Conservation (phyloP, 1,140 invertebrate genomes). For the Apis laboriosa region DNA sequence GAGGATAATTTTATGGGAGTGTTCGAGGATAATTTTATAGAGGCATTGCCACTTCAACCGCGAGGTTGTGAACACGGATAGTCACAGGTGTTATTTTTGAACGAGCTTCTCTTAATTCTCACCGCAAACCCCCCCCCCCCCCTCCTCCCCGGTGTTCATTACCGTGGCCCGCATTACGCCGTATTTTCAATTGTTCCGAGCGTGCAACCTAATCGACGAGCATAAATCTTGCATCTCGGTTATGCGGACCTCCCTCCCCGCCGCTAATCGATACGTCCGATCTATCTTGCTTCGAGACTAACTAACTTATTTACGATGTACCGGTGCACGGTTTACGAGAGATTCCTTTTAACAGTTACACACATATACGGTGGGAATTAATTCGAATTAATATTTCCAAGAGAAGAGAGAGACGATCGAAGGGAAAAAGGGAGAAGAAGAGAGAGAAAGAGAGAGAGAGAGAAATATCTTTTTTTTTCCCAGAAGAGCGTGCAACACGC, state of each 20-base stretch:
- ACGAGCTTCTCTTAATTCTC: not conserved
- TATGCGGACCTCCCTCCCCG: not conserved
- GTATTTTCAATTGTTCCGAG: constrained; percentile 8
- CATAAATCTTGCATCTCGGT: constrained; percentile 29
- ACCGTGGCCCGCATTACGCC: not conserved
- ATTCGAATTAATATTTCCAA: no score
- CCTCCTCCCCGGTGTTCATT: not conserved
- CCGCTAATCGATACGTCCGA: constrained; percentile 33
- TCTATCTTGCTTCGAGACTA: constrained; percentile 8
- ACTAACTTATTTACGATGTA: not conserved
- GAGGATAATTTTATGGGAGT: constrained; percentile 13
- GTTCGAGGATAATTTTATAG: constrained; percentile 21
- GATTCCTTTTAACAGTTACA: no score
- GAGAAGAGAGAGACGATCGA: not conserved
- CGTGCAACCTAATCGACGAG: no score
- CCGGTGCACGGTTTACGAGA: not conserved
- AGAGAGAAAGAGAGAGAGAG: no score
- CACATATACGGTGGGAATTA: no score
- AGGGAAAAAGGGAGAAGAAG: not conserved
- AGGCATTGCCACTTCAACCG: not conserved
- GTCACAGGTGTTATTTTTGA: constrained; percentile 15
- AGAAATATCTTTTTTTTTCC: not conserved
- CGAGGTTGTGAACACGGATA: no score
- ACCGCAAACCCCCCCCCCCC: not conserved
- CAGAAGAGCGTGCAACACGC: not conserved